Conservation (phyloP, 2,113 vertebrate genomes). For the Okapia johnstoni region DNA sequence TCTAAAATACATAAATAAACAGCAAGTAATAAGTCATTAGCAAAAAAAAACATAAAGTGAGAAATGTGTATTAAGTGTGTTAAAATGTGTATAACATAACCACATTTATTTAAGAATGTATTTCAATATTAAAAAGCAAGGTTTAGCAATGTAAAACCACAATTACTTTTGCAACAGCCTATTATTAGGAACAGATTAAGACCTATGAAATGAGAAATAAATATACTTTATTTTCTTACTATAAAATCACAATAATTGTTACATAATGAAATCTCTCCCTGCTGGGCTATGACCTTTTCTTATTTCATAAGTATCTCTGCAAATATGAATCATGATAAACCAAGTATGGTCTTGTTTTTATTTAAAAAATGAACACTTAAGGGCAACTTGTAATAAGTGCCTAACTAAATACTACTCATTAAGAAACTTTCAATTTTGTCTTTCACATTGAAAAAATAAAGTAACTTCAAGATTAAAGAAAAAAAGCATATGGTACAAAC, state of each 20-base stretch:
- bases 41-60: background rate
- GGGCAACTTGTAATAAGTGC: background rate
- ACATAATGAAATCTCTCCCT: background rate
- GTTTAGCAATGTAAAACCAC: background rate
- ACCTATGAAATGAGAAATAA: slow-evolving; percentile 6
- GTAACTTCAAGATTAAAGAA: background rate
- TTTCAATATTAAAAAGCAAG: background rate
- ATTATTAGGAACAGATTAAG: background rate
- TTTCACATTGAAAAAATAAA: background rate
- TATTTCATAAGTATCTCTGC: slow-evolving; percentile 18
- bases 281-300: background rate
- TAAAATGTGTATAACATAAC: background rate
- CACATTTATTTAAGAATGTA: background rate
- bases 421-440: background rate
- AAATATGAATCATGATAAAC: slow-evolving; percentile 6
- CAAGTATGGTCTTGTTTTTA: background rate
- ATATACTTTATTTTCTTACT: background rate
- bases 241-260: background rate
- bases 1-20: background rate
- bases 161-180: background rate
- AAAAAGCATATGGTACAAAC: background rate
- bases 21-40: background rate
- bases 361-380: background rate
- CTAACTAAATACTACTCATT: background rate
- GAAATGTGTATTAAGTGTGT: background rate